Base-by-base conservation (phyloP, 2,113 vertebrate genomes). In the Camelus dromedarius region DNA sequence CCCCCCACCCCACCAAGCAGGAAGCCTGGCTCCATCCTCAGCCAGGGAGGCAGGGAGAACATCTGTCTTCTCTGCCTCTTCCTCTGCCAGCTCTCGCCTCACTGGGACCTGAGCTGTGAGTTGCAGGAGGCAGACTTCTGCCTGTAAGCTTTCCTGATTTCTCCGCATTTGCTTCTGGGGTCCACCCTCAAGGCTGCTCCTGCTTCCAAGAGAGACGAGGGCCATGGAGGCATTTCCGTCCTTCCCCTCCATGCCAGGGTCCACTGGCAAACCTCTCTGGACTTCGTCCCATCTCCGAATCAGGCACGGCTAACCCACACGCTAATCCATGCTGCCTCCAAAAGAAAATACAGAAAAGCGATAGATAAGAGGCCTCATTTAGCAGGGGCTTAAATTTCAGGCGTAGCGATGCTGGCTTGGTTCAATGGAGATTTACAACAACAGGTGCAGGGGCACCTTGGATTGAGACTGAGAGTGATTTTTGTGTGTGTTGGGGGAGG, bases 301-400 rank as follows among this genome's bases (percentile, higher is more conserved):
- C 93, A 91, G 91, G 64, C 93, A 54, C 22, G 42, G 75, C 85
- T 88, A 72, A 96, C 94, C 91, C 58, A 86, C 86, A 93, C 82
- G 18, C 89, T 87, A 77, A 93, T 89, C 82, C 94, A 66, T 3
- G 0, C 88, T 70, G 77, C 97, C 93, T 95, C 91, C 56, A 35
- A 92, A 97, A 92, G 64, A 91, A 97, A 97, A 87, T 83, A 86
- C 76, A 81, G 89, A 83, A 79, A 95, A 92, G 85, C 67, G 79
- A 89, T 70, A 96, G 97, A 97, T 96, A 95, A 96, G 97, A 87
- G 93, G 81, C 89, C 89, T 95, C 93, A 85, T 96, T 97, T 96
- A 93, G 73, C 0, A 38, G 58, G 70, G 94, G 95, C 96, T 97
- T 95, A 76, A 83, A 42, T 97, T 97, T 97, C 97, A 95, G 92